Evolutionary conservation across 2,888 invertebrate species (phyloP).

Genomic region (Beris chalybata): DNA sequence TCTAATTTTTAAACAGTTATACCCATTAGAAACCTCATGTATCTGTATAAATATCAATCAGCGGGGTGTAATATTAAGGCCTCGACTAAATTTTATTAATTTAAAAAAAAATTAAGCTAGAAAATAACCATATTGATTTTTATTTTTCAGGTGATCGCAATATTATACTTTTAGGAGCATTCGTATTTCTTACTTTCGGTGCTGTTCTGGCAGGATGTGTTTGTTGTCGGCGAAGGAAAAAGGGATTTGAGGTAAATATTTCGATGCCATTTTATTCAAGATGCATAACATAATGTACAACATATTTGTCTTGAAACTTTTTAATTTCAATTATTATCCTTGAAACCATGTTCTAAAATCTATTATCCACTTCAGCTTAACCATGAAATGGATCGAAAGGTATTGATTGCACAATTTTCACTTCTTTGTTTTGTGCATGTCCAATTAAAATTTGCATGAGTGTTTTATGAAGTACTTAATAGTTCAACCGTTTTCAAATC

Average conservation of each 20-base stretch:
- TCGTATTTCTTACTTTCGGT: constrained; percentile 38
- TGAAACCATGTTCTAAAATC: constrained; percentile 23
- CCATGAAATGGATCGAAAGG: constrained; percentile 42
- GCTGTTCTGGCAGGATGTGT: constrained; percentile 40
- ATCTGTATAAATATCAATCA: no score
- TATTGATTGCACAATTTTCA: constrained; percentile 35
- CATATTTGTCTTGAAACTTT: constrained; percentile 7
- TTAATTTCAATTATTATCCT: constrained; percentile 30
- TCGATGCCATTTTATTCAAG: constrained; percentile 1
- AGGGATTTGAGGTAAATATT: constrained; percentile 42
- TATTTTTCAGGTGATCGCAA: constrained; percentile 38
- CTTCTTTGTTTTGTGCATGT: constrained; percentile 19
- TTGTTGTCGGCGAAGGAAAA: constrained; percentile 41
- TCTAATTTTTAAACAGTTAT: no score
- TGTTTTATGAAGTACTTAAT: no score
- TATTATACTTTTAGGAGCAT: constrained; percentile 38
- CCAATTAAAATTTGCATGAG: not conserved
- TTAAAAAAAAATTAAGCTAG: no score
- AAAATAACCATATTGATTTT: no score
- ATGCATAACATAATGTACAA: constrained; percentile 2
- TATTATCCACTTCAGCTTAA: constrained; percentile 39
- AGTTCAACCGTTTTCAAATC: no score
- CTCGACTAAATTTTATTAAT: no score
- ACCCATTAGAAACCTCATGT: no score
- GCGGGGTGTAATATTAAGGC: no score